Base-by-base conservation (phyloP, 37 sponge, comb jelly and placozoan species). In the Axinella damicornis region DNA sequence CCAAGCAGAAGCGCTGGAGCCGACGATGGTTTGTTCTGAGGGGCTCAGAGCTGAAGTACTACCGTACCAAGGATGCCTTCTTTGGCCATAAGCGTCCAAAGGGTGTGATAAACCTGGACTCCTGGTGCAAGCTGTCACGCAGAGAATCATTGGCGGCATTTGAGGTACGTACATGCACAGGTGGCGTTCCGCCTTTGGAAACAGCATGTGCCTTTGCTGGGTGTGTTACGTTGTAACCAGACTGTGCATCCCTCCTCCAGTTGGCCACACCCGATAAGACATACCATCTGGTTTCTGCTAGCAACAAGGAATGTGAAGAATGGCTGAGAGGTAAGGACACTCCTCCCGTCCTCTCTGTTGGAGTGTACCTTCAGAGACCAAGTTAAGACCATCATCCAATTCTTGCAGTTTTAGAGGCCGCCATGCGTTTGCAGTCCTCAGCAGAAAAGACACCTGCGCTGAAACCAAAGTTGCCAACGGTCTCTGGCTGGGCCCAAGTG, bases 11-110 rank as follows among this genome's bases (percentile, higher is more conserved):
- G 71, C 66, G 55, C 31, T 76, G 70, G 82, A 79, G 60, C 41
- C 71, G 74, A 65, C 28, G 80, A 71, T 89, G 90, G 90, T 79
- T 89, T 72, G 84, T 79, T 40, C 53, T 89, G 46, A 46, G 35
- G 36, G 85, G 80, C 18, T 64, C 78, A 11, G 80, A 83, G 53
- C 84, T 89, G 68, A 73, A 71, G 71, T 89, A 83, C 58, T 89
- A 84, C 56, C 40, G 66, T 2, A 34, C 60, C 36, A 80, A 81
- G 69, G 76, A 68, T 25, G 34, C 77, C 2, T 76, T 46, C 35
- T 57, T 31, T 2, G 57, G 37, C 2, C 57, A 14, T 5, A 63
- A 70, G 27, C 30, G 67, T 46, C 65, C 72, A 0, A 77, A 62
- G 15, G 73, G 72, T 0, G 39, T 73, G 57, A 83, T 89, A 39